Percentiles rank a stretch among this genome's conserved stretches.
Evolutionary conservation across 2,888 invertebrate genomes (phyloP).

Genomic region (Tinea semifulvella): DNA sequence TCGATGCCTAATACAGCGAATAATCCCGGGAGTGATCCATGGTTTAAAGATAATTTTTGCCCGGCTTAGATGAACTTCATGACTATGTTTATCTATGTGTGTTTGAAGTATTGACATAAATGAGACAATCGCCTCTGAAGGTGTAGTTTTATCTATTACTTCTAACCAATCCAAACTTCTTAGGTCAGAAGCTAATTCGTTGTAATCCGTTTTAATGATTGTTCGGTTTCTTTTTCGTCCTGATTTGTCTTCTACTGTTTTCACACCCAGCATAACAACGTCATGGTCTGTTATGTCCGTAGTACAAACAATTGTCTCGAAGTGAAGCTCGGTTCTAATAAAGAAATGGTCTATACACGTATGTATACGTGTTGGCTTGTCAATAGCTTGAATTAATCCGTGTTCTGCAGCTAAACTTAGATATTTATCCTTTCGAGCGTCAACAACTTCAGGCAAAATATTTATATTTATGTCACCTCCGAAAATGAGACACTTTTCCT

Average conservation of each 20-base stretch:
- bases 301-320: not conserved
- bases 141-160: too few species aligned
- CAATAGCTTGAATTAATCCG: not conserved
- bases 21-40: too few species aligned
- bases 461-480: constrained; percentile 6
- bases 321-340: not conserved
- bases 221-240: not conserved
- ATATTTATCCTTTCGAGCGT: not conserved
- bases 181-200: too few species aligned
- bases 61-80: too few species aligned
- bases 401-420: not conserved
- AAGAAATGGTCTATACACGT: constrained; percentile 1
- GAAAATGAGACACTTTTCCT: not conserved
- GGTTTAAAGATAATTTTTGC: too few species aligned
- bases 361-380: not conserved
- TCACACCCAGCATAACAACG: not conserved
- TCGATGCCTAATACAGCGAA: too few species aligned
- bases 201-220: not conserved
- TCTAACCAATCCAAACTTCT: too few species aligned
- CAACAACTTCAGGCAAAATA: not conserved
- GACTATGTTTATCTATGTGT: too few species aligned
- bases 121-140: too few species aligned
- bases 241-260: not conserved
- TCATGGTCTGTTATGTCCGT: constrained; percentile 1
- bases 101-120: too few species aligned